These are phyloP conservation scores for Chrysomela aeneicollis DNA, from an alignment of 2,888 invertebrate species.

Conservation along the genomic window DNA sequence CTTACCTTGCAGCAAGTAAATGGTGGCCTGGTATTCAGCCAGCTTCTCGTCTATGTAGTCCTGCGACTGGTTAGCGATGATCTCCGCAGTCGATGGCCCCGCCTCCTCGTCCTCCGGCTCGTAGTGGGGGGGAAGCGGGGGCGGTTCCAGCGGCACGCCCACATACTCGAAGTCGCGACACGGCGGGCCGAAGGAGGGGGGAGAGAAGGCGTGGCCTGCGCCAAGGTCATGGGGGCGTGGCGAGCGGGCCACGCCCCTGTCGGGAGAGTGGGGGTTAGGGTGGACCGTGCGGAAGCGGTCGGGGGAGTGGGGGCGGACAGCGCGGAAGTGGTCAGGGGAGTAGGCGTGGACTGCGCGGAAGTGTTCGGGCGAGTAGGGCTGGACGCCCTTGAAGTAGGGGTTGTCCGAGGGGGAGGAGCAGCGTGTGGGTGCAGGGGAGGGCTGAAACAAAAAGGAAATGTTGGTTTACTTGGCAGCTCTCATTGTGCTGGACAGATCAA, in stretches of 20 bases:
- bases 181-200: constrained; percentile 58
- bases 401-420: constrained; percentile 64
- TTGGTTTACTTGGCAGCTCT: too few relatives aligned
- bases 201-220: constrained; percentile 43
- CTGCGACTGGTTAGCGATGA: constrained; percentile 92
- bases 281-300: not conserved
- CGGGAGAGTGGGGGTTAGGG: not conserved
- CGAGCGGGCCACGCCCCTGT: not conserved
- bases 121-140: constrained; percentile 61
- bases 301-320: constrained; percentile 31
- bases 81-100: constrained; percentile 89
- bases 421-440: constrained; percentile 64
- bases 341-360: constrained; percentile 52
- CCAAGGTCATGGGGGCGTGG: constrained; percentile 25
- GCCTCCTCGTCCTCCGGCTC: constrained; percentile 70
- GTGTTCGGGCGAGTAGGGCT: constrained; percentile 51
- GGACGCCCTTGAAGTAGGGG: constrained; percentile 52
- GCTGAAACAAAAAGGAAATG: constrained; percentile 51
- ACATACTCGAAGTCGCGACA: constrained; percentile 74
- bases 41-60: constrained; percentile 94
- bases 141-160: constrained; percentile 79
- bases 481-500: too few relatives aligned
- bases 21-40: constrained; percentile 92
- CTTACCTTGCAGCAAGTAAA: constrained; percentile 88
- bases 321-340: constrained; percentile 52